These are phyloP conservation scores for Lampris incognitus DNA, from an alignment of 2,113 vertebrate genomes.

Conservation along the genomic window DNA sequence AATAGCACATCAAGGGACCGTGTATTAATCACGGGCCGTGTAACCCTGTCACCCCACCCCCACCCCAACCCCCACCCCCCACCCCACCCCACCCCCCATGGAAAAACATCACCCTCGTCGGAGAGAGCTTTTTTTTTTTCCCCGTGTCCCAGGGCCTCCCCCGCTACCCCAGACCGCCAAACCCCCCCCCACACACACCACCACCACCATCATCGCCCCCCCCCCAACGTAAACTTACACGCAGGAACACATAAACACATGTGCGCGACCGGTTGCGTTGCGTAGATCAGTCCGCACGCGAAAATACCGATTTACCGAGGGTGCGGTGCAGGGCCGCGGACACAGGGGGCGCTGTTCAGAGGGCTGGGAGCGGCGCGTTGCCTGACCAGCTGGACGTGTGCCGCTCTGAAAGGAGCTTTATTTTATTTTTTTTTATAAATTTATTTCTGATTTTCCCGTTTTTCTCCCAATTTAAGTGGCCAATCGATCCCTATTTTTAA, in stretches of 20 bases:
- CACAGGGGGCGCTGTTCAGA: conserved; percentile 68
- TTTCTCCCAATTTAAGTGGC: no score
- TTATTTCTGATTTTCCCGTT: no score
- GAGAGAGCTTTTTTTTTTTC: conserved; percentile 46
- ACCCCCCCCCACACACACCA: not conserved
- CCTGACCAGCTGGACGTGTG: conserved; percentile 54
- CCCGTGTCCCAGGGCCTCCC: conserved; percentile 37
- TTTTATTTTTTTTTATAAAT: no score
- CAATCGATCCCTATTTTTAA: no score
- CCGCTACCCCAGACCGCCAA: not conserved
- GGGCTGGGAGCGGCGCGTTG: conserved; percentile 45
- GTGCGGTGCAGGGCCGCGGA: conserved; percentile 33
- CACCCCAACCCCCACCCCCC: no score
- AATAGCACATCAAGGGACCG: conserved; percentile 67
- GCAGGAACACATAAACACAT: conserved; percentile 11
- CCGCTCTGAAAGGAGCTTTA: conserved; percentile 71
- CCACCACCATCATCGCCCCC: not conserved
- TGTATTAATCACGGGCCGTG: conserved; percentile 71
- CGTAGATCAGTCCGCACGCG: not conserved
- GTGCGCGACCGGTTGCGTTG: conserved; percentile 13
- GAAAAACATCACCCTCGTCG: conserved; percentile 66
- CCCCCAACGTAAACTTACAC: conserved; percentile 31
- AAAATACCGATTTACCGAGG: not conserved
- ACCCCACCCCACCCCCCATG: conserved; percentile 10
- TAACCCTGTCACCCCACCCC: conserved; percentile 56